Evolutionary conservation across 2,797 vertebrate genomes (phyloP), one percentile per base, ranked within the genome.

Genomic region (Phoxinus dragarum): DNA sequence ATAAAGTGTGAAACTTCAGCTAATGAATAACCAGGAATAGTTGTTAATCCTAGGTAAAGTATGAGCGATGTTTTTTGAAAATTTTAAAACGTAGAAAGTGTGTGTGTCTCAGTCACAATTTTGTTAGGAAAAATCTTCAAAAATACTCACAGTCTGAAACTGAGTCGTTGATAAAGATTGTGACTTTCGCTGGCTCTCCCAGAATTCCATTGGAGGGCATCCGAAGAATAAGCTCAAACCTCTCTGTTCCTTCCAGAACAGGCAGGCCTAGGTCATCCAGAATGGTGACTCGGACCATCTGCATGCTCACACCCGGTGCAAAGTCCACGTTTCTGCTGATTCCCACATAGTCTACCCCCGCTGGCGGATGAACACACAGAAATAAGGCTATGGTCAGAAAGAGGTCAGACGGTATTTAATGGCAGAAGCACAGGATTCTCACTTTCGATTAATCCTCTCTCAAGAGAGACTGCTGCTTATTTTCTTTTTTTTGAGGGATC

Each of bases 251-350:
- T 86, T 99, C 98, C 90, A 99, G 92, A 83, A 96, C 89, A 0
- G 98, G 98, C 49, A 95, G 95, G 38, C 97, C 97, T 64, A 98
- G 95, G 89, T 99, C 98, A 87, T 99, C 98, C 92, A 99, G 93
- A 81, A 99, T 95, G 81, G 93, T 92, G 56, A 99, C 95, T 52
- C 92, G 95, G 88, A 98, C 93, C 0, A 93, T 96, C 91, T 98
- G 97, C 96, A 97, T 93, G 91, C 93, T 97, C 88, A 98, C 95
- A 49, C 98, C 98, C 0, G 97, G 97, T 6, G 96, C 94, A 87
- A 99, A 99, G 92, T 99, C 97, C 88, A 99, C 92, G 90, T 96
- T 96, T 47, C 93, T 96, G 88, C 98, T 98, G 91, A 99, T 97
- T 66, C 97, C 98, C 79, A 98, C 97, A 2, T 99, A 99, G 91